Evolutionary conservation across 2,797 vertebrate genomes (phyloP).

Genomic region (Phataginus tetradactyla): DNA sequence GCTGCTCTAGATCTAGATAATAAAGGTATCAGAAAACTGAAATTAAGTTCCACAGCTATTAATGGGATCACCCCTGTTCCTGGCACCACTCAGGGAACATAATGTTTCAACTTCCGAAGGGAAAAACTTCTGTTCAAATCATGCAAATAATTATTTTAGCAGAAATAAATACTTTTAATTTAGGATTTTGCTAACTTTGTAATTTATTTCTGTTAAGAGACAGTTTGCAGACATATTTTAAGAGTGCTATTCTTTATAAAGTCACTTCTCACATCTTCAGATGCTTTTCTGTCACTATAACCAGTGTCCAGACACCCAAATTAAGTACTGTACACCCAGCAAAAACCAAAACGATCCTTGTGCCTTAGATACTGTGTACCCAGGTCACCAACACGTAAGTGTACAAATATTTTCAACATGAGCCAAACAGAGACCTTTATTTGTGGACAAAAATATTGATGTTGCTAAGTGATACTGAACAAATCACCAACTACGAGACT

Average conservation of each 20-base stretch:
- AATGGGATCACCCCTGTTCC: conserved; percentile 4
- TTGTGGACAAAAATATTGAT: conserved; percentile 88
- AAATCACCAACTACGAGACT: conserved; percentile 70
- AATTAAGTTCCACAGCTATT: conserved; percentile 23
- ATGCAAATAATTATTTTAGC: conserved; percentile 63
- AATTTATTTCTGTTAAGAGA: conserved; percentile 76
- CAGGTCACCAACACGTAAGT: conserved; percentile 75
- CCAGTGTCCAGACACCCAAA: conserved; percentile 87
- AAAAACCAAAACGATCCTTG: conserved; percentile 68
- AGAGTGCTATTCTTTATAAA: conserved; percentile 77
- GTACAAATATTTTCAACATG: conserved; percentile 64
- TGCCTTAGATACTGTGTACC: conserved; percentile 50
- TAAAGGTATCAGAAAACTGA: neutral
- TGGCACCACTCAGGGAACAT: conserved; percentile 26
- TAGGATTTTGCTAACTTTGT: conserved; percentile 68
- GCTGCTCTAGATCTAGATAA: neutral
- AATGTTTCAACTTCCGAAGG: conserved; percentile 32
- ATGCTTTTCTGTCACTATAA: conserved; percentile 81
- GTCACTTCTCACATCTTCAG: conserved; percentile 84
- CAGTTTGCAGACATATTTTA: conserved; percentile 79
- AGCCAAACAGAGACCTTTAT: conserved; percentile 81
- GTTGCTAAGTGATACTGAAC: conserved; percentile 85
- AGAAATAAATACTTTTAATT: conserved; percentile 76
- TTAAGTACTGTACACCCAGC: conserved; percentile 81
- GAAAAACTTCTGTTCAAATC: conserved; percentile 45